Conservation (phyloP, 1,140 invertebrate species). For the Aphaenogaster ashmeadi region DNA sequence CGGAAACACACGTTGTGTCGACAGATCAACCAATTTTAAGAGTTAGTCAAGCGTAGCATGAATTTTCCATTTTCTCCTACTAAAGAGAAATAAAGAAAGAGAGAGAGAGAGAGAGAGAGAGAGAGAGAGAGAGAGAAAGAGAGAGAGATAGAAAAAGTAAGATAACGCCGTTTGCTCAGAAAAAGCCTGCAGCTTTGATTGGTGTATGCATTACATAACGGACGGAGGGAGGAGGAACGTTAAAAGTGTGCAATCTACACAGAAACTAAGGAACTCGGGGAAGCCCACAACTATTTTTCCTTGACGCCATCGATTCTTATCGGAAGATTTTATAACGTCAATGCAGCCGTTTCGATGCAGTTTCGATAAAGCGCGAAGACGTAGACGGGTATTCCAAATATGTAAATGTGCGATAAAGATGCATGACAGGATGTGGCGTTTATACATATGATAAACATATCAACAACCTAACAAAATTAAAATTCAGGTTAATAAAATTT, state of each 20-base stretch:
- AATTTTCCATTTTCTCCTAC: conserved; percentile 75
- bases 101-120: background rate
- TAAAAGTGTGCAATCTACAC: conserved; percentile 45
- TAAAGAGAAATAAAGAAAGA: background rate
- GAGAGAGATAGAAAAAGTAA: background rate
- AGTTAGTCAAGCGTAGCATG: conserved; percentile 74
- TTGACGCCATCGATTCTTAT: conserved; percentile 63
- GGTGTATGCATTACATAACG: conserved; percentile 57
- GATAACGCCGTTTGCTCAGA: conserved; percentile 43
- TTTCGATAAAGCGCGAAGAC: conserved; percentile 43
- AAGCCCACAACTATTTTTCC: conserved; percentile 60
- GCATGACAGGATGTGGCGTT: background rate
- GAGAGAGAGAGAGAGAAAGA: too few relatives aligned
- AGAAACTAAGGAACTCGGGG: conserved; percentile 60
- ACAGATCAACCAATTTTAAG: conserved; percentile 75
- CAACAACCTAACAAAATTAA: conserved; percentile 4
- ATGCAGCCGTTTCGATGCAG: conserved; percentile 32
- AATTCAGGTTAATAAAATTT: conserved; percentile 25
- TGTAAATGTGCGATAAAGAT: conserved; percentile 39
- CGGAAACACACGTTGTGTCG: conserved; percentile 69
- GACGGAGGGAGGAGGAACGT: conserved; percentile 18
- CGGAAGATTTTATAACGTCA: conserved; percentile 57
- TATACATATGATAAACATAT: background rate
- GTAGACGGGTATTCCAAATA: conserved; percentile 1
- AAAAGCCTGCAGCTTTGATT: conserved; percentile 34